phyloP scores from a whole-genome alignment of 2,888 invertebrate species.

The Anthophora plumipes region DNA sequence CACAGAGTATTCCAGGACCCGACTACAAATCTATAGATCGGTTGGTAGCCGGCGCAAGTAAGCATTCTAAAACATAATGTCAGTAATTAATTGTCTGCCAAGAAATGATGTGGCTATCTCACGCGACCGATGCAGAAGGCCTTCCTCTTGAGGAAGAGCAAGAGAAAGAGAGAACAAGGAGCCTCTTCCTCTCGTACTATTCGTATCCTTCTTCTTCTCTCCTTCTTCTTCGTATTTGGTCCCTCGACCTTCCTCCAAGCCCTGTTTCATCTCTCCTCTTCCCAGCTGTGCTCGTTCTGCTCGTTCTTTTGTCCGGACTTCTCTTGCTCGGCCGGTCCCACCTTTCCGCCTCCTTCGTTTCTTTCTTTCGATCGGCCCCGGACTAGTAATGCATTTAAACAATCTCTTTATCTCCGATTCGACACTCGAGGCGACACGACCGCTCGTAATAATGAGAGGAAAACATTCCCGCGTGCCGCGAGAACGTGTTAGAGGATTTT shows the following conservation, averaged over 20 bases:
- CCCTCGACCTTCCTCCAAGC: constrained; percentile 36
- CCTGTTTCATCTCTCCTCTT: constrained; percentile 41
- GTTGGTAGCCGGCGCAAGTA: constrained; percentile 76
- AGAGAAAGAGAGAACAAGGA: neutral
- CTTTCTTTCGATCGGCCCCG: constrained; percentile 56
- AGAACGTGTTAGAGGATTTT: constrained; percentile 48
- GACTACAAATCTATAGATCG: constrained; percentile 76
- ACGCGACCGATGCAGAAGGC: constrained; percentile 75
- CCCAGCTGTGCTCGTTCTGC: constrained; percentile 26
- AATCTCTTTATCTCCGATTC: constrained; percentile 68
- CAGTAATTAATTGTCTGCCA: constrained; percentile 81
- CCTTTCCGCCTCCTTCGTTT: constrained; percentile 49
- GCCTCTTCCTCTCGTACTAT: constrained; percentile 19
- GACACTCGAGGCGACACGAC: constrained; percentile 62
- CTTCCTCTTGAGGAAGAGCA: constrained; percentile 38
- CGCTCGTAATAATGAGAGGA: constrained; percentile 65
- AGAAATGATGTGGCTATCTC: constrained; percentile 81
- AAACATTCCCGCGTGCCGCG: constrained; percentile 58
- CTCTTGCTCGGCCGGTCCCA: constrained; percentile 52
- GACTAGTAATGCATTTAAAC: constrained; percentile 70
- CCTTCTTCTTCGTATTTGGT: constrained; percentile 36
- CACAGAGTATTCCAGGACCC: constrained; percentile 40
- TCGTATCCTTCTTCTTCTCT: constrained; percentile 37
- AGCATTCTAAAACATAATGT: constrained; percentile 81
- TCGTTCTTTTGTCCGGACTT: constrained; percentile 44